Evolutionary conservation across 1,140 invertebrate genomes (phyloP).

Genomic region (Apis florea): DNA sequence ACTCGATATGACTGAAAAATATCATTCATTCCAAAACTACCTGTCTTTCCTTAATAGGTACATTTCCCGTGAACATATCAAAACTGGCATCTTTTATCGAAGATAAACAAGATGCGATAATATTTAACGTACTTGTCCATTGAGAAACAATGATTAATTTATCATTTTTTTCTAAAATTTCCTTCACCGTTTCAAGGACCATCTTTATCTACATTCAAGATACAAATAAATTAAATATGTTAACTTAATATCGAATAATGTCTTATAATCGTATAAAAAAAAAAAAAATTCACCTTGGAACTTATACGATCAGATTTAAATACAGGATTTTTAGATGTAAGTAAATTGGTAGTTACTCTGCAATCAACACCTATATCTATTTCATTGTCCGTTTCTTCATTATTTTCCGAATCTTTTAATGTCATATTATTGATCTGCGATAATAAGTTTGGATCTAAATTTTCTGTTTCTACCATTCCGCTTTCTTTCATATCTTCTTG

Average conservation of each 20-base stretch:
- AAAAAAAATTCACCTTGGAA: constrained; percentile 80
- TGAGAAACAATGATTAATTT: constrained; percentile 94
- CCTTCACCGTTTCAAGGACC: constrained; percentile 82
- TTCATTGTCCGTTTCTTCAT: constrained; percentile 75
- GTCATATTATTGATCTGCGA: constrained; percentile 80
- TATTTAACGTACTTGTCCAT: constrained; percentile 89
- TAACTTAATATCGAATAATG: background rate
- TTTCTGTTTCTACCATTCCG: constrained; percentile 68
- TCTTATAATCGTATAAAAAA: background rate
- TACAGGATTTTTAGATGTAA: constrained; percentile 86
- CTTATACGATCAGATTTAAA: constrained; percentile 83
- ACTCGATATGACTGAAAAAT: background rate
- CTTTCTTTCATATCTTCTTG: constrained; percentile 65
- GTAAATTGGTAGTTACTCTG: constrained; percentile 73
- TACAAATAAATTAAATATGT: background rate
- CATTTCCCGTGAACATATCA: constrained; percentile 85
- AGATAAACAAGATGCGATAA: constrained; percentile 84
- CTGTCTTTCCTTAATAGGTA: constrained; percentile 82
- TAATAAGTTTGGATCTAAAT: constrained; percentile 82
- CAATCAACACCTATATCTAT: constrained; percentile 69
- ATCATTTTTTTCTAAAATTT: constrained; percentile 82
- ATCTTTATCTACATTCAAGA: constrained; percentile 80
- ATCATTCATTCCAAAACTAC: constrained; percentile 35
- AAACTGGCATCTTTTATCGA: constrained; percentile 78
- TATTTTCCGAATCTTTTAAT: constrained; percentile 70